These are phyloP conservation scores for Parthenolecanium corni DNA, from an alignment of 2,888 invertebrate species.

Conservation along the genomic window DNA sequence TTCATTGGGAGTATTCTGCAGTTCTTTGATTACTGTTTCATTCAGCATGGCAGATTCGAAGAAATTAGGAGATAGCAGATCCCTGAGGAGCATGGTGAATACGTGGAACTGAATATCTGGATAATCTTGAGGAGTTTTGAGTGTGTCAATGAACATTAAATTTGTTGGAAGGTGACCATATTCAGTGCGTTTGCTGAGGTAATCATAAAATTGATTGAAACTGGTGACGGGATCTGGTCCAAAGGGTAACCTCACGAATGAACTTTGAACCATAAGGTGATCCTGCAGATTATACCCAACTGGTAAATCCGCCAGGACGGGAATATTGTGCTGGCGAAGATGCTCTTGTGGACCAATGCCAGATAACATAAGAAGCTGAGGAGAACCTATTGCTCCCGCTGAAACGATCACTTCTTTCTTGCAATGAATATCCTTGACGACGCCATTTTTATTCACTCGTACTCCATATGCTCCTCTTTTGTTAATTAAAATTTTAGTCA, in stretches of 20 bases:
- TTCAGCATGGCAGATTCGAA: background rate
- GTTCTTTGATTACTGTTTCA: background rate
- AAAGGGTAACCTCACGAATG: constrained; percentile 29
- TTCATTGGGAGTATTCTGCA: no score
- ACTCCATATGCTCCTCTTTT: constrained; percentile 45
- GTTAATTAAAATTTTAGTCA: constrained; percentile 34
- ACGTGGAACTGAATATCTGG: constrained; percentile 48
- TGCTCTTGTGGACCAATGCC: constrained; percentile 34
- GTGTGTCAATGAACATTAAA: constrained; percentile 46
- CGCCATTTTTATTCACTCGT: constrained; percentile 45
- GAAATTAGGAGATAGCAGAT: background rate
- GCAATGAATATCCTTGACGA: constrained; percentile 45
- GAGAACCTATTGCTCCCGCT: constrained; percentile 32
- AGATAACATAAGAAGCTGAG: constrained; percentile 34
- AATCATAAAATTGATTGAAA: constrained; percentile 37
- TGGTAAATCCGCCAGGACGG: constrained; percentile 30
- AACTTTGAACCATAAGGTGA: constrained; percentile 30
- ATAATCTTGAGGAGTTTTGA: constrained; percentile 38
- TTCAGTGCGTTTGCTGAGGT: constrained; percentile 37
- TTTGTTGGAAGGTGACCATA: background rate
- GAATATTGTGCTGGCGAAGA: constrained; percentile 31
- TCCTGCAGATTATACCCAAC: constrained; percentile 34
- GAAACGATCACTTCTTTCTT: constrained; percentile 38
- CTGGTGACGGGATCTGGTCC: constrained; percentile 32
- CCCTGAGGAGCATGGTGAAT: constrained; percentile 37